Evolutionary conservation across 37 sponge, comb jelly and placozoan genomes (phyloP), one percentile per base, ranked within the genome.

Genomic region (Theonella swinhoei): DNA sequence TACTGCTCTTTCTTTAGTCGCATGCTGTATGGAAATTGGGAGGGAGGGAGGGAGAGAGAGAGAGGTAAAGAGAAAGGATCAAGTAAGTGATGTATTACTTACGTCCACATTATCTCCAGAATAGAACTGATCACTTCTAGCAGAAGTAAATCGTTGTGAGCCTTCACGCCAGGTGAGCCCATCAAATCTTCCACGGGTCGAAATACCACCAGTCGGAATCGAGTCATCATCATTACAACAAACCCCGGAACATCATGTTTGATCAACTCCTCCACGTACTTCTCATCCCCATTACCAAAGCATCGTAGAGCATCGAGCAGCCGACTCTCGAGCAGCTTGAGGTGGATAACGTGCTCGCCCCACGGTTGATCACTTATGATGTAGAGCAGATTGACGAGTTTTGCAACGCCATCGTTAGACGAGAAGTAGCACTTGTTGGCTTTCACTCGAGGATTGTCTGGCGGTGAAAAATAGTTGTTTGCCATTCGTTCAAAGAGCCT

Each of bases 371-470:
- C 80, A 20, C 14, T 43, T 1, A 68, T 41, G 28, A 39, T 25
- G 34, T 68, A 42, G 42, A 64, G 65, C 19, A 80, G 28, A 24
- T 68, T 8, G 29, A 80, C 24, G 17, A 80, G 58, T 23, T 9
- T 37, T 29, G 54, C 62, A 0, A 81, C 54, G 20, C 82, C 82
- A 58, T 81, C 37, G 22, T 72, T 23, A 0, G 70, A 58, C 38
- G 70, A 4, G 62, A 81, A 81, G 72, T 62, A 81, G 62, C 37
- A 4, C 17, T 5, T 28, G 62, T 81, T 81, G 47, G 82, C 62
- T 31, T 71, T 7, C n/a, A 4, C 31, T n/a, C 42, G 30, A 34
- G 30, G 24, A n/a, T 23, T 7, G 28, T 60, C 40, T 28, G 35
- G 39, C 0, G 82, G 82, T 62, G 31, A 0, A 1, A 81, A 25